A percentile compares a stretch with the other conserved stretches of the same genome.
Conservation (phyloP, 2,888 invertebrate species). For the Xylophagus ater region DNA sequence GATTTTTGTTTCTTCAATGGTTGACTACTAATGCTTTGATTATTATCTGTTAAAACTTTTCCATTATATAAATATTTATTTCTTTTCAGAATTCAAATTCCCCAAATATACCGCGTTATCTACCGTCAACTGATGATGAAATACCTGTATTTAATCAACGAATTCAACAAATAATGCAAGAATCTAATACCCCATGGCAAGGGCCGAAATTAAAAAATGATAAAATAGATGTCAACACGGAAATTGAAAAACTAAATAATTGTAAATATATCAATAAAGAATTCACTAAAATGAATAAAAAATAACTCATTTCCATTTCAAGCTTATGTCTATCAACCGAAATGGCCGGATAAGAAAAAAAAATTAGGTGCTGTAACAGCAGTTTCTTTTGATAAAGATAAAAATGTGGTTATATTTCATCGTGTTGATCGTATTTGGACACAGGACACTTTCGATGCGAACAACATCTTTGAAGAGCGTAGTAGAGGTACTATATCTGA, state of each 20-base stretch:
- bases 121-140: constrained; percentile 22
- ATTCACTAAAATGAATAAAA: constrained; percentile 1
- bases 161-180: constrained; percentile 34
- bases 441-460: constrained; percentile 44
- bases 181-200: constrained; percentile 28
- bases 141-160: constrained; percentile 25
- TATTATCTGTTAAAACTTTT: too few relatives aligned
- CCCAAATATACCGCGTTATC: constrained; percentile 26
- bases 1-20: too few relatives aligned
- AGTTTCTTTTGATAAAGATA: constrained; percentile 61
- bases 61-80: too few relatives aligned
- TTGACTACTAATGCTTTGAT: too few relatives aligned
- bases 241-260: constrained; percentile 32
- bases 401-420: constrained; percentile 71
- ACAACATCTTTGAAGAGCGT: constrained; percentile 46
- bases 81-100: constrained; percentile 23
- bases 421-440: constrained; percentile 59
- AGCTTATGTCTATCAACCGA: constrained; percentile 45
- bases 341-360: constrained; percentile 46
- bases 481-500: constrained; percentile 49
- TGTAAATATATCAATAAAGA: constrained; percentile 23
- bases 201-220: constrained; percentile 27
- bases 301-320: constrained; percentile 5
- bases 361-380: constrained; percentile 68
- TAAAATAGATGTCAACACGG: constrained; percentile 29